Evolutionary conservation across 2,797 vertebrate genomes (phyloP), one percentile per base, ranked within the genome.

Genomic region (Rousettus madagascariensis): DNA sequence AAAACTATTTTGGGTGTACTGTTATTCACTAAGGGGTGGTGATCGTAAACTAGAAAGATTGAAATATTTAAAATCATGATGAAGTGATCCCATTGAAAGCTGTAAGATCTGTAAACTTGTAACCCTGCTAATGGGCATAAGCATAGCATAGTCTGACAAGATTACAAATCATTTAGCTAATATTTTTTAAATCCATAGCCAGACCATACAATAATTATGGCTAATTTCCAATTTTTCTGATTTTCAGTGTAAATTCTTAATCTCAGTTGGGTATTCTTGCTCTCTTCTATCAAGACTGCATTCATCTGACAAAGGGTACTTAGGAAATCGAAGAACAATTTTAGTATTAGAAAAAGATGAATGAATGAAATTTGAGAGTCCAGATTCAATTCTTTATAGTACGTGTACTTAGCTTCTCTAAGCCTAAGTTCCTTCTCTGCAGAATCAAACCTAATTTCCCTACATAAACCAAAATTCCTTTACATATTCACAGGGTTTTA

Each of bases 211-310:
- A 13, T 72, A 78, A 13, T 72, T 69, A 51, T 71, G 28, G 63
- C 55, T 38, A 72, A 1, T 86, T 84, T 78, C 49, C 65, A 49
- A 28, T 46, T 90, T 89, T 85, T 46, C 33, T 75, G 61, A 75
- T 68, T 72, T 88, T 71, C 53, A 33, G 7, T 94, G 53, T 30
- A 72, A 46, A 17, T 69, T 83, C 51, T 89, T 92, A 71, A 94
- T 95, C 36, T 92, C 66, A 43, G n/a, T n/a, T 85, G 38, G 12
- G 6, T 90, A 86, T 88, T 82, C 66, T 88, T 78, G n/a, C 11
- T 78, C 28, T 87, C 5, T 24, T 91, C 41, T 78, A 8, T 57
- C 77, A 89, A 75, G 15, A 57, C 30, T 77, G 41, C 19, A 33
- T 95, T 36, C 30, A 46, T n/a, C n/a, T 49, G n/a, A 2, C 38